Base-by-base conservation (phyloP, 2,797 vertebrate species). In the Darevskia nairensis region DNA sequence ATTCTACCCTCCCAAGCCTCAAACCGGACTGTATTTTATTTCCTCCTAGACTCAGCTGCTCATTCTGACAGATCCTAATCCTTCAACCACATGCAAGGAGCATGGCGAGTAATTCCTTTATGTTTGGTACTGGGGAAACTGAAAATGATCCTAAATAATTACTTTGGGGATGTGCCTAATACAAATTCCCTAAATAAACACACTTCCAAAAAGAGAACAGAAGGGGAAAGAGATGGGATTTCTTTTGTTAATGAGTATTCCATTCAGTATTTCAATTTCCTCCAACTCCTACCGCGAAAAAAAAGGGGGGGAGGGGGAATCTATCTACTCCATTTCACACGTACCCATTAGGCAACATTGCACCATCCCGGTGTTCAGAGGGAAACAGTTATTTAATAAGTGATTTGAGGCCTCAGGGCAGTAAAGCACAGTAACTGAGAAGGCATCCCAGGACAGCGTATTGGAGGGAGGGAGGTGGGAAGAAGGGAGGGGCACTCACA, bases 11-110 rank as follows among this genome's bases (percentile, higher is more conserved):
- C 76, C 13, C 44, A 55, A 23, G n/a, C 39, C 64, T 68, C 27
- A 5, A 11, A 35, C 32, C 1, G 7, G 27, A 39, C 39, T 11
- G 41, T 84, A 44, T 71, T 44, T 44, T 69, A 10, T 69, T 69
- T 69, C 23, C 21, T 25, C 64, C 41, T 84, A 83, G 93, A 86
- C 90, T 90, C 89, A 90, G 86, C 84, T 92, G 92, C 84, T 94
- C 93, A 95, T 94, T 96, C 96, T 95, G 93, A 95, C 92, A 90
- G 82, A 84, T 86, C 92, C 84, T 95, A 93, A 95, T 95, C 90
- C 92, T 87, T 88, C 92, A 91, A 69, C 88, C 83, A 92, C 91
- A 91, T 72, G 92, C 83, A 74, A 88, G 80, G 86, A 92, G 90
- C 82, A 85, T 86, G 81, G 80, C 59, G 90, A 89, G 89, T 87